Conservation (phyloP, 2,797 vertebrate species). For the Harpagifer antarcticus region DNA sequence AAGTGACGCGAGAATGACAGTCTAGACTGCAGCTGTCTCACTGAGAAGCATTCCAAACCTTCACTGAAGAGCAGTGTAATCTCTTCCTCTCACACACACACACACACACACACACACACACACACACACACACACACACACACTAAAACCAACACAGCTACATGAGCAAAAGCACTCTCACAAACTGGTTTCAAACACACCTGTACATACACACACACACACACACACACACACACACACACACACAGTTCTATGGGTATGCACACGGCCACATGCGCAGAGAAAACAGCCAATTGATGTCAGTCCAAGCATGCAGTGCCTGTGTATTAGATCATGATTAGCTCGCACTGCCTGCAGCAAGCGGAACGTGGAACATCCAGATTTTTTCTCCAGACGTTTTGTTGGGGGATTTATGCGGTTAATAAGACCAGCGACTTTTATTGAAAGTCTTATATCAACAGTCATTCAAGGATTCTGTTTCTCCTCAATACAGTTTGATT, state of each 20-base stretch:
- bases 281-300: conserved; percentile 61
- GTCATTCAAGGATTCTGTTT: conserved; percentile 42
- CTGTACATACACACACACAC: neutral
- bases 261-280: conserved; percentile 34
- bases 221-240: neutral
- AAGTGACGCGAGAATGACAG: conserved; percentile 72
- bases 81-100: conserved; percentile 7
- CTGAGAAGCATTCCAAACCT: conserved; percentile 65
- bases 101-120: neutral
- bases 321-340: conserved; percentile 71
- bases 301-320: conserved; percentile 63
- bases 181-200: conserved; percentile 27
- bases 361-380: conserved; percentile 26
- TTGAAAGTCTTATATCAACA: conserved; percentile 54
- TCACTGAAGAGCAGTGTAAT: conserved; percentile 55
- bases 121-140: no score
- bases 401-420: conserved; percentile 46
- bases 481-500: conserved; percentile 45
- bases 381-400: conserved; percentile 20
- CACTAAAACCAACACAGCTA: conserved; percentile 14
- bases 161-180: conserved; percentile 9
- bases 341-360: conserved; percentile 60
- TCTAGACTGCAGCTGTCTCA: conserved; percentile 84
- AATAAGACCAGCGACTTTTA: conserved; percentile 40
- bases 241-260: conserved; percentile 32